These are phyloP conservation scores for Tiliacea aurago DNA, from an alignment of 2,888 invertebrate species.

Conservation along the genomic window DNA sequence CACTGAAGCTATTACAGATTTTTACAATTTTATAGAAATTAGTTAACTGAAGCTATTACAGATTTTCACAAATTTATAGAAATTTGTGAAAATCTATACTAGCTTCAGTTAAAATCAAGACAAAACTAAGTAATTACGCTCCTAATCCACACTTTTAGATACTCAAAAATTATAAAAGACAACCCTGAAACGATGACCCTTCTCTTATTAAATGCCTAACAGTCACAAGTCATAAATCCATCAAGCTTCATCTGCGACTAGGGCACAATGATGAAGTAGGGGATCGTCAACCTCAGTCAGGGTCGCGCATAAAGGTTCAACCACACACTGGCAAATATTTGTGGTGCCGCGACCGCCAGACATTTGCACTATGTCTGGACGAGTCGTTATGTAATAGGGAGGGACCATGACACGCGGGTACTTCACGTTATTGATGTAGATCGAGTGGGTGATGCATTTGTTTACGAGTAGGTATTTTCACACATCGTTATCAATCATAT, in stretches of 20 bases:
- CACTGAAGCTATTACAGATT: too few relatives aligned
- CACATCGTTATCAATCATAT: constrained; percentile 6
- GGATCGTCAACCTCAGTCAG: constrained; percentile 56
- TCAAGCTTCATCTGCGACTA: constrained; percentile 1
- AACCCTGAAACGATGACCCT: constrained; percentile 3
- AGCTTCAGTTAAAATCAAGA: background rate
- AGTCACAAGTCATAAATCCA: constrained; percentile 40
- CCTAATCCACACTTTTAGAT: background rate
- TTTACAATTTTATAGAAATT: too few relatives aligned
- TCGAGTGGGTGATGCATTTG: constrained; percentile 21
- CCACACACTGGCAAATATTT: constrained; percentile 44
- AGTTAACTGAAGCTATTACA: too few relatives aligned
- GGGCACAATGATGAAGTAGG: constrained; percentile 18
- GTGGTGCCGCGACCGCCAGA: constrained; percentile 14
- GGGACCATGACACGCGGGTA: constrained; percentile 21
- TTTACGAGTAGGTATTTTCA: constrained; percentile 25
- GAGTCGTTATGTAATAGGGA: constrained; percentile 16
- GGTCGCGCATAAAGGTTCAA: constrained; percentile 42
- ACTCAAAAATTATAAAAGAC: background rate
- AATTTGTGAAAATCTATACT: background rate
- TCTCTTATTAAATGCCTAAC: background rate
- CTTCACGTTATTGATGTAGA: constrained; percentile 25
- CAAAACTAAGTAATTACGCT: background rate
- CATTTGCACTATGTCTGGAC: constrained; percentile 38
- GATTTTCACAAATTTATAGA: too few relatives aligned